Evolutionary conservation across 2,797 vertebrate species (phyloP), one percentile per base, ranked within the genome.

Genomic region (Tapera naevia): DNA sequence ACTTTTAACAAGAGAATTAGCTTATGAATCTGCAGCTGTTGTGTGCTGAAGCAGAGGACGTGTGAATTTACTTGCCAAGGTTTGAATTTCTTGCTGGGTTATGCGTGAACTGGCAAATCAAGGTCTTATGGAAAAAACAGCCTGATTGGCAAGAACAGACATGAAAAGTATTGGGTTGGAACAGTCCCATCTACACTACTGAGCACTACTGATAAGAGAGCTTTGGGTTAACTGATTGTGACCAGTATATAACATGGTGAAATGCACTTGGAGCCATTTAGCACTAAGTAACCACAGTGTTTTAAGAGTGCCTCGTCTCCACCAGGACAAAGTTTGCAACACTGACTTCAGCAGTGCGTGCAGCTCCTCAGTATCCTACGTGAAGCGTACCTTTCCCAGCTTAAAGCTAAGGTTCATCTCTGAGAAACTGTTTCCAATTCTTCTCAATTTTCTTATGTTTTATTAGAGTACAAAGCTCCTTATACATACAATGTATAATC

Each of bases 1-100:
- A 30, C 50, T 67, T 80, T 79, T 75, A 82, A 85, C 70, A 88
- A 70, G 93, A 84, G 70, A 79, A 88, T 80, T 90, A 73, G 78
- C 69, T 80, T 80, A 35, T 48, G 92, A 84, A 82, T 86, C 74
- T 78, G 45, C 71, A 80, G 66, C 79, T 94, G 37, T 57, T 72
- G 74, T 82, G 41, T 74, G 54, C 50, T 69, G 88, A 79, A 54
- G 80, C 64, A 27, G 11, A 22, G 54, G 75, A 27, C 62, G 60
- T 32, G n/a, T 33, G 58, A 61, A 41, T 86, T 72, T 69, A n/a
- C 58, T 93, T 90, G 91, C 80, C 81, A 86, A 54, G 28, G 57
- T 73, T 94, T 69, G 54, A 46, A 84, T 67, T 43, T 84, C 56
- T 58, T 35, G 39, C 30, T 5, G 13, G 17, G 8, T 91, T 93